A percentile compares a stretch with the other conserved stretches of the same genome.
phyloP scores from a whole-genome alignment of 2,113 vertebrate species.

The Melanostigma gelatinosum region DNA sequence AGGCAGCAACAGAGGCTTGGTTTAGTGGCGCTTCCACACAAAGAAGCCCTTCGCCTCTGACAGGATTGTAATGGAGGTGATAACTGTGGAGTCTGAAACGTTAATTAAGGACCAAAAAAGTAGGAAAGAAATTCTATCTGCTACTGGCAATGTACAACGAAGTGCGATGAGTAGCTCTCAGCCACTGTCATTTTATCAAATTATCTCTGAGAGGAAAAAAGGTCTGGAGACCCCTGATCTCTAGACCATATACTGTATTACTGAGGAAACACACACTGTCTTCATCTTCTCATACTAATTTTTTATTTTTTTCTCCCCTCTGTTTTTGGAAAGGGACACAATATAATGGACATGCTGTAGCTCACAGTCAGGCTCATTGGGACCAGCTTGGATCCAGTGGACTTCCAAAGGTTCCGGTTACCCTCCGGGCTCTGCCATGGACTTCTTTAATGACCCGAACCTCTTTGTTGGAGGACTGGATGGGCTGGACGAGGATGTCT shows the following conservation, averaged over 20 bases:
- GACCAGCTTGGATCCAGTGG: constrained; percentile 64
- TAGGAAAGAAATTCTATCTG: background rate
- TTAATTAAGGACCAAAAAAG: background rate
- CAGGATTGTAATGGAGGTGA: background rate
- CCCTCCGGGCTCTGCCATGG: constrained; percentile 90
- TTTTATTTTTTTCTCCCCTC: constrained; percentile 22
- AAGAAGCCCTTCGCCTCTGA: background rate
- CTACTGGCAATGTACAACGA: background rate
- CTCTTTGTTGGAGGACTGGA: constrained; percentile 95
- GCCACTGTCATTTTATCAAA: background rate
- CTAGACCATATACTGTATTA: background rate
- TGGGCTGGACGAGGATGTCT: constrained; percentile 92
- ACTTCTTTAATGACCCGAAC: constrained; percentile 97
- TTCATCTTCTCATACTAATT: background rate
- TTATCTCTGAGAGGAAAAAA: background rate
- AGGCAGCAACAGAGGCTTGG: background rate
- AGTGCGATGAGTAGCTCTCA: background rate
- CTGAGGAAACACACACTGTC: background rate
- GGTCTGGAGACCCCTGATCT: background rate
- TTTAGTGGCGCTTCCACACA: background rate
- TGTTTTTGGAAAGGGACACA: constrained; percentile 57
- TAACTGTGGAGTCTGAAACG: background rate
- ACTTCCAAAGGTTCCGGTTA: constrained; percentile 54
- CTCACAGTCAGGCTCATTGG: constrained; percentile 54
- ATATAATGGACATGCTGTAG: constrained; percentile 67